Base-by-base conservation (phyloP, 2,888 invertebrate genomes). In the Octonoba sinensis region DNA sequence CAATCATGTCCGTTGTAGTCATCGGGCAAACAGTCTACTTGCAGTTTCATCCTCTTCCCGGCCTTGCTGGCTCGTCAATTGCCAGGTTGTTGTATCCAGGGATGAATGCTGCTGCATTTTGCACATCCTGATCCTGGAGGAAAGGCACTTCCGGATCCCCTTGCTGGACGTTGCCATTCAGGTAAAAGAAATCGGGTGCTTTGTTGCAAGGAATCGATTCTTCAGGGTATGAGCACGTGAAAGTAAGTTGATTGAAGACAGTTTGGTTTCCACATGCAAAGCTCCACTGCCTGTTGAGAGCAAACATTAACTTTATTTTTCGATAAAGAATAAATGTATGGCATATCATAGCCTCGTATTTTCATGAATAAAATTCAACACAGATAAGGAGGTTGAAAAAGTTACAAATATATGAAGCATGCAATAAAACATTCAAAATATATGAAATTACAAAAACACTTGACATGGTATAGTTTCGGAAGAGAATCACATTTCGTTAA, bases 231-330 rank as follows among this genome's bases (percentile, higher is more conserved):
- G 83, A 77, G 47, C 84, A 84, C 1, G 84, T 84, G 44, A 84
- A 77, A 4, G 84, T 84, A 27, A 83, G 59, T 47, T 84, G 84
- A 47, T 84, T 83, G 64, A 83, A 84, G n/a, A 84, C 64, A 3
- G 84, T 84, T 36, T 83, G 84, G 56, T 84, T 84, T 15, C 84
- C 84, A 49, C 84, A 84, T 13, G 82, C 72, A 54, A 84, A 84
- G 46, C 83, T 83, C 70, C 73, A 84, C 47, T 84, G 84, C 24
- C 78, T 83, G 24, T 18, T 66, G 71, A 22, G n/a, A 22, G 16
- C n/a, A 54, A 36, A 36, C 36, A 36, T 36, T 36, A 36, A 36
- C 36, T 36, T 36, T 8, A 36, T 36, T 36, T 36, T 36, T 36
- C 1, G 36, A 36, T 36, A 11, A 4, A 8, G 36, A 11, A n/a